Evolutionary conservation across 1,140 invertebrate species (phyloP), one percentile per base, ranked within the genome.

Genomic region (Octopus sinensis): DNA sequence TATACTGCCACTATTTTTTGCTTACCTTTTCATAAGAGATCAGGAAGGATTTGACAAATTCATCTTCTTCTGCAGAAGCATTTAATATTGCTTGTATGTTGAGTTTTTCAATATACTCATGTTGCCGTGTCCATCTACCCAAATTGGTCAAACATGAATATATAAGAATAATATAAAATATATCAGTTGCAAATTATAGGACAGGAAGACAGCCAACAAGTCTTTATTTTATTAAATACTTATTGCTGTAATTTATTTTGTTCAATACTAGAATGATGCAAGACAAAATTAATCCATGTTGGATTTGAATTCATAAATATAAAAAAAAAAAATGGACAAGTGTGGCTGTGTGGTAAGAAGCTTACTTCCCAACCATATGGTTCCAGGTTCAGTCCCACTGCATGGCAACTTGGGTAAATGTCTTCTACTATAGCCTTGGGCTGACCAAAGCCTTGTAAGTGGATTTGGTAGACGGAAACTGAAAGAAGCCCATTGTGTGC

Each of bases 81-180:
- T 87, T 90, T 5, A 90, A 62, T 1, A 91, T 87, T 53, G 91
- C 90, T 82, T 91, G 90, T 87, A 91, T 91, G 84, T 91, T 91
- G 56, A 91, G 79, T 82, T 91, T 91, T 81, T 91, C 90, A 2
- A 91, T 75, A 54, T 89, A 85, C 84, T 91, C 90, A 87, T 90
- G 90, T 81, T 91, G 91, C 79, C 86, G 85, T 12, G 82, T 79
- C 90, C 90, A 91, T 80, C 90, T 90, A 80, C 43, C 83, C 5
- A 73, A 12, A 17, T 62, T 62, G 9, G 9, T 62, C 56, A 62
- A 62, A 62, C 56, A 62, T 62, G 9, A 2, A 12, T 17, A 62
- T 62, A 12, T 62, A 12, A 17, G 56, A 62, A 62, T 17, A 1
- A 17, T 62, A 43, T 43, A 43, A 43, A 43, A 43, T 43, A 43